phyloP scores from a whole-genome alignment of 2,797 vertebrate species.

The Heliangelus exortis region DNA sequence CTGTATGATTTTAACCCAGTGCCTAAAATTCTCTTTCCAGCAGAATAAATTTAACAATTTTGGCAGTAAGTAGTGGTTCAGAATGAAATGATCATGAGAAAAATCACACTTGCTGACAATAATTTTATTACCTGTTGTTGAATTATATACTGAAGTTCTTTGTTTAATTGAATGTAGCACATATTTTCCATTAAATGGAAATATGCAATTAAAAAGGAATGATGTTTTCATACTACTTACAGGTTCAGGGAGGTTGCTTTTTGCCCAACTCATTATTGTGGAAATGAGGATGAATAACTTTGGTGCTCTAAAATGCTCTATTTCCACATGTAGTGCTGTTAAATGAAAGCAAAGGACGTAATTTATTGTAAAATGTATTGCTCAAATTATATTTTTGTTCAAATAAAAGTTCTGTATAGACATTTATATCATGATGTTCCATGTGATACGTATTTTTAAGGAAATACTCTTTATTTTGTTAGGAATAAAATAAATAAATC shows the following conservation, averaged over 20 bases:
- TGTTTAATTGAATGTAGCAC: background rate
- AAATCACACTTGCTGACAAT: background rate
- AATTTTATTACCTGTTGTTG: background rate
- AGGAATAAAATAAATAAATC: background rate
- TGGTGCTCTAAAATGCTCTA: slow-evolving; percentile 76
- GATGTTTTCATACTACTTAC: slow-evolving; percentile 75
- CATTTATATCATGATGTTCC: background rate
- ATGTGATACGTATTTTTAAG: background rate
- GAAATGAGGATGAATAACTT: slow-evolving; percentile 93
- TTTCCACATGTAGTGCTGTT: slow-evolving; percentile 83
- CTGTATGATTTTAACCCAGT: background rate
- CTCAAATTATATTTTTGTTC: background rate
- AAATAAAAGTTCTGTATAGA: background rate
- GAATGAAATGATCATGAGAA: background rate
- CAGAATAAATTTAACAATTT: background rate
- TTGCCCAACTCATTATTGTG: slow-evolving; percentile 92
- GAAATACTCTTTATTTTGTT: background rate
- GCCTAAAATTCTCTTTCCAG: background rate
- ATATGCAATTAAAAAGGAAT: background rate
- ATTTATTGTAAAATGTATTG: background rate
- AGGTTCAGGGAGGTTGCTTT: slow-evolving; percentile 80
- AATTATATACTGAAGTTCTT: background rate
- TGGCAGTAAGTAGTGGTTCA: background rate
- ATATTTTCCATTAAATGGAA: background rate
- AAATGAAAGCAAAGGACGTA: background rate